Evolutionary conservation across 2,113 vertebrate species (phyloP), one percentile per base, ranked within the genome.

Genomic region (Chaetodon auriga): DNA sequence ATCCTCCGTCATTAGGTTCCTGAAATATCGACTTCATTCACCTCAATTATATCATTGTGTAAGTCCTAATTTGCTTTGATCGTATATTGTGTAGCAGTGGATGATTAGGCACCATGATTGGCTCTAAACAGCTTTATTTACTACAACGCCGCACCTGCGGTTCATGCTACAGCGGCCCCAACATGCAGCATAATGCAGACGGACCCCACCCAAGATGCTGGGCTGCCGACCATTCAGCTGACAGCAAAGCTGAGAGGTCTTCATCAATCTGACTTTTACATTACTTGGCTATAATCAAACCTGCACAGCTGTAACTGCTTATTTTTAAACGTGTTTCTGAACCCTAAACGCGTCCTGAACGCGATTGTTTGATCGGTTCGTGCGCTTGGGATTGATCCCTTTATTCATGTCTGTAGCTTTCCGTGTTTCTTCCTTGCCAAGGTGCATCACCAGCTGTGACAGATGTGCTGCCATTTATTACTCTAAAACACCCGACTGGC

Each of bases 141-240:
- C 78, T 74, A 81, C 78, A 82, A 86, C 80, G 87, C 90, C 84
- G 91, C 90, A 92, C 92, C 90, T 93, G 85, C 89, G 54, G 23
- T 83, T 75, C 46, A 71, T 68, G 87, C 78, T 80, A 70, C 83
- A 78, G 78, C 90, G 85, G 92, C 91, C 87, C 88, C 82, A 63
- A 73, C 90, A 92, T 91, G 92, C 93, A 95, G 94, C 94, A 95
- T 94, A 96, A 94, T 96, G 95, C 95, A 96, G 95, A 95, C 93
- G 93, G 95, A 95, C 95, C 95, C 94, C 95, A 94, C 95, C 95
- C 95, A 94, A 95, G 94, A 93, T 90, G 90, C 91, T 90, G 88
- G 74, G 91, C 89, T 86, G 87, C 86, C 81, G 81, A 88, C 68
- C 72, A 84, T 89, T 83, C 63, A 87, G 65, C 80, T 70, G 25